Evolutionary conservation across 2,888 invertebrate species (phyloP), one percentile per base, ranked within the genome.

Genomic region (Anodontia alba): DNA sequence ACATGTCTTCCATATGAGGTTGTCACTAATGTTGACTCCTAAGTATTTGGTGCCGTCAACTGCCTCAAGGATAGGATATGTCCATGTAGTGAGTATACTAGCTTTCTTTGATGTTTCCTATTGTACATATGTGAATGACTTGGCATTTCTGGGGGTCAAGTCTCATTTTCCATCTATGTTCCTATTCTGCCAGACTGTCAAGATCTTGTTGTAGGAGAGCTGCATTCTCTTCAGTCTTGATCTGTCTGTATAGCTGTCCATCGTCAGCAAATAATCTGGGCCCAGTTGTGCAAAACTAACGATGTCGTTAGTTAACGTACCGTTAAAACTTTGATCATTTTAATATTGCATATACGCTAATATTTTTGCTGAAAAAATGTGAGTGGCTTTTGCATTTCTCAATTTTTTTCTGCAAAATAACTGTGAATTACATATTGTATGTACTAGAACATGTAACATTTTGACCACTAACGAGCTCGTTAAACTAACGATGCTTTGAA

Each of bases 231-330:
- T 23, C 29, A 29, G 7, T 57, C 29, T 8, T 29, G 23, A 26
- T 57, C 10, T 7, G 29, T 26, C 57, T 57, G 29, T 26, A 26
- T 7, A 57, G 23, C 23, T 26, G 57, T 7, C 8, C 7, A 26
- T 57, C 57, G 17, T 57, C 57, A 57, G 29, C 57, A 26, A 57
- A 57, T n/a, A n/a, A n/a, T n/a, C n/a, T n/a, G n/a, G n/a, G n/a
- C n/a, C n/a, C n/a, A n/a, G n/a, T n/a, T n/a, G n/a, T n/a, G n/a
- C n/a, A n/a, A n/a, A n/a, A n/a, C n/a, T n/a, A n/a, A n/a, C n/a
- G n/a, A n/a, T n/a, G n/a, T n/a, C n/a, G n/a, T n/a, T n/a, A n/a
- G n/a, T n/a, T n/a, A n/a, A n/a, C n/a, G n/a, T n/a, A n/a, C n/a
- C n/a, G n/a, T n/a, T n/a, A n/a, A n/a, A n/a, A n/a, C n/a, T n/a